Percentiles rank a stretch among this genome's conserved stretches.
phyloP scores from a whole-genome alignment of 2,113 vertebrate genomes.

The Pseudorasbora parva region DNA sequence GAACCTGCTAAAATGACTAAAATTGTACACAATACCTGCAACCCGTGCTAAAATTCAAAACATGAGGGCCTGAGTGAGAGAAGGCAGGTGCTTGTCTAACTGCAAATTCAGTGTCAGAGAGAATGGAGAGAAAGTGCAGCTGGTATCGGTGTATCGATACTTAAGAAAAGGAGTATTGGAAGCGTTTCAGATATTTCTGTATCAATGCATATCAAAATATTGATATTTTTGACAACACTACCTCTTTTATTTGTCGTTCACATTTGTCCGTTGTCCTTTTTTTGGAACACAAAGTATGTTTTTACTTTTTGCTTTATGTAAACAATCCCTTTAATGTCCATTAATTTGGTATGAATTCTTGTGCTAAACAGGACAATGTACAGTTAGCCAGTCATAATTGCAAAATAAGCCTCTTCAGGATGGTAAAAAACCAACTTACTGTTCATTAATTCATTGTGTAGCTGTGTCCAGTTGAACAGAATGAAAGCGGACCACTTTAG shows the following conservation, averaged over 20 bases:
- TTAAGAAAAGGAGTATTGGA: too few species aligned
- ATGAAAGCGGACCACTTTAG: background rate
- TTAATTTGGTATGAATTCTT: background rate
- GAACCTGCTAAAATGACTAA: too few species aligned
- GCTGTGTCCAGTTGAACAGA: background rate
- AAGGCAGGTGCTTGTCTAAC: too few species aligned
- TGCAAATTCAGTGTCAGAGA: too few species aligned
- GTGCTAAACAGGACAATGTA: background rate
- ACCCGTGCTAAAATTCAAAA: too few species aligned
- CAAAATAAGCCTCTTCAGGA: background rate
- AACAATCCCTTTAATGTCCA: background rate
- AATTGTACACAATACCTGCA: too few species aligned
- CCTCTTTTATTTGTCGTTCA: background rate
- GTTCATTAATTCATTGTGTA: background rate
- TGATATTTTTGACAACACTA: too few species aligned
- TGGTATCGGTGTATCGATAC: too few species aligned
- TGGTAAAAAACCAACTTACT: background rate
- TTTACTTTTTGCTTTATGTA: background rate
- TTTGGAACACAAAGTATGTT: background rate
- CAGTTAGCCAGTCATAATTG: background rate
- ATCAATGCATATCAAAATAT: too few species aligned
- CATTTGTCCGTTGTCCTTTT: background rate
- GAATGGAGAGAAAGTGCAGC: too few species aligned
- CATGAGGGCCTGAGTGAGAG: too few species aligned
- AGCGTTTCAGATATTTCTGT: too few species aligned